A percentile compares a stretch with the other conserved stretches of the same genome.
These are phyloP conservation scores for Furnarius figulus DNA, from an alignment of 2,113 vertebrate genomes.

Conservation along the genomic window DNA sequence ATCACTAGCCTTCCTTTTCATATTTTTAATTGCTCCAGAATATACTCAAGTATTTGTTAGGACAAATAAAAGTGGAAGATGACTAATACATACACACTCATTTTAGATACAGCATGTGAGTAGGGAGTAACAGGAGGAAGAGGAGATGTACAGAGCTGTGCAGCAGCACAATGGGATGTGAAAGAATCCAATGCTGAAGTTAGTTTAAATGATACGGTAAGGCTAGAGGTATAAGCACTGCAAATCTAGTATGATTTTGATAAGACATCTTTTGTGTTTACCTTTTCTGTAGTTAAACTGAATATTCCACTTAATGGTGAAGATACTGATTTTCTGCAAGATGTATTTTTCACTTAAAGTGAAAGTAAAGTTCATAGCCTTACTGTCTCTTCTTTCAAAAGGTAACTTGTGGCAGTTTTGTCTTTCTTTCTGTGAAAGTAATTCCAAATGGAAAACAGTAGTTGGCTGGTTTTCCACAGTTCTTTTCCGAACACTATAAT, in stretches of 20 bases:
- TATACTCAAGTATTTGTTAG: not conserved
- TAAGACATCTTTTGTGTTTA: not conserved
- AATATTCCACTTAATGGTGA: not conserved
- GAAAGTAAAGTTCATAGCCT: not conserved
- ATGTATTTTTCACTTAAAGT: not conserved
- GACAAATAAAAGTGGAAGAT: constrained; percentile 20
- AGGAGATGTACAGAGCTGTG: not conserved
- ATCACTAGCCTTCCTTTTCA: not conserved
- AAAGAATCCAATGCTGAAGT: not conserved
- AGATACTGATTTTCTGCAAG: not conserved
- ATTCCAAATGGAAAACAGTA: constrained; percentile 24
- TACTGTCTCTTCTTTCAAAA: not conserved
- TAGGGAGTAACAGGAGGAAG: not conserved
- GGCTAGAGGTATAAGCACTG: not conserved
- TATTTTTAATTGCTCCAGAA: constrained; percentile 10
- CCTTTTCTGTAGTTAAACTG: not conserved
- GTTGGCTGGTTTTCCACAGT: constrained; percentile 31
- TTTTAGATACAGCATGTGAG: not conserved
- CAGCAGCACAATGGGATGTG: not conserved
- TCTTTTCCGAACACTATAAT: constrained; percentile 34
- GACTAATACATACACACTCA: not conserved
- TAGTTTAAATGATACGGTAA: not conserved
- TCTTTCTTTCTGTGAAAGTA: constrained; percentile 12
- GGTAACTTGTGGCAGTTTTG: not conserved
- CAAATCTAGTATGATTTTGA: not conserved